Evolutionary conservation across 2,797 vertebrate species (phyloP).

Genomic region (Arrhamphus sclerolepis): DNA sequence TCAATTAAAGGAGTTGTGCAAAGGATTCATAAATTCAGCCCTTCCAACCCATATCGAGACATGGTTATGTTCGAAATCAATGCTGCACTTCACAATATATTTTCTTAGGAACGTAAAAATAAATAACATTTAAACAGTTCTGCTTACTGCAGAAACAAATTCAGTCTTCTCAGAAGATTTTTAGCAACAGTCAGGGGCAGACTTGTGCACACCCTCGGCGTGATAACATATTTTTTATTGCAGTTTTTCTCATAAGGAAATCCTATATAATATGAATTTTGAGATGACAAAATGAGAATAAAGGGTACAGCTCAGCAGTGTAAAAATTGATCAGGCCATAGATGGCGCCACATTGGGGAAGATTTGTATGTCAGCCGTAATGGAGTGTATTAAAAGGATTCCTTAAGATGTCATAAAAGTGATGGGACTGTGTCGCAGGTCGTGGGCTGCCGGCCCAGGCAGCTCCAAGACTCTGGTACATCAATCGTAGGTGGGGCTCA

Average conservation of each 20-base stretch:
- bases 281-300: constrained; percentile 96
- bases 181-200: constrained; percentile 86
- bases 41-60: constrained; percentile 88
- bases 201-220: constrained; percentile 85
- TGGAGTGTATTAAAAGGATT: constrained; percentile 99
- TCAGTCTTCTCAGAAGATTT: constrained; percentile 93
- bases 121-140: constrained; percentile 99
- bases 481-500: constrained; percentile 78
- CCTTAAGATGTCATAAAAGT: constrained; percentile 92
- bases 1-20: constrained; percentile 99
- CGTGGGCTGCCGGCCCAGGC: constrained; percentile 53
- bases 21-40: constrained; percentile 99
- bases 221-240: constrained; percentile 94
- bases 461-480: constrained; percentile 61
- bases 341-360: constrained; percentile 91
- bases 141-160: constrained; percentile 99
- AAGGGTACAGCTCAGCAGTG: constrained; percentile 95
- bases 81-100: constrained; percentile 99
- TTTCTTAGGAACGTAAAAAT: constrained; percentile 99
- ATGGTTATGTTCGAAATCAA: constrained; percentile 98
- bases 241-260: constrained; percentile 92
- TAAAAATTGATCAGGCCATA: constrained; percentile 99
- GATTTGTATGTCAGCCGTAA: constrained; percentile 99
- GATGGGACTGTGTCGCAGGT: constrained; percentile 75
- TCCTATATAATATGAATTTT: constrained; percentile 97